phyloP scores from a whole-genome alignment of 35 echinoderm and acorn worm genomes.

The Lytechinus variegatus region DNA sequence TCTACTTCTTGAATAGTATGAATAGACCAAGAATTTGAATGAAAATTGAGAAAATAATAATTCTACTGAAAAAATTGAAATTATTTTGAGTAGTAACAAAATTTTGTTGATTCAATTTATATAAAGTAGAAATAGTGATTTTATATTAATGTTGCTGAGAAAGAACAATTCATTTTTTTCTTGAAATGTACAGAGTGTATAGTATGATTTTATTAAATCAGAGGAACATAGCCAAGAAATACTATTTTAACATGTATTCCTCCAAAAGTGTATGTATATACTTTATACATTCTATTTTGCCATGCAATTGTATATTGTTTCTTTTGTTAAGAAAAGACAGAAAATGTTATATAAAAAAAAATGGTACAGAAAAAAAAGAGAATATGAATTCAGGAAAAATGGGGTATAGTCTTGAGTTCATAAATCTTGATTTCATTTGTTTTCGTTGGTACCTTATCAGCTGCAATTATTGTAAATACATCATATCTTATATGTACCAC shows the following conservation, averaged over 20 bases:
- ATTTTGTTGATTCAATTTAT: constrained; percentile 11
- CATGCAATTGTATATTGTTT: constrained; percentile 57
- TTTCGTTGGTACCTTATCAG: constrained; percentile 49
- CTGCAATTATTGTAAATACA: constrained; percentile 56
- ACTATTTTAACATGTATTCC: constrained; percentile 55
- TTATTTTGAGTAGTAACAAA: neutral
- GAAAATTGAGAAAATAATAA: neutral
- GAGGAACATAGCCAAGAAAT: constrained; percentile 41
- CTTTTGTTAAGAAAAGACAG: constrained; percentile 45
- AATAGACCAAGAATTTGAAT: neutral
- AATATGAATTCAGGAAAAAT: constrained; percentile 4
- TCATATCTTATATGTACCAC: constrained; percentile 49
- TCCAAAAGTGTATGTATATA: constrained; percentile 49
- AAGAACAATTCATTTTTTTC: constrained; percentile 17
- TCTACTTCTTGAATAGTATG: neutral
- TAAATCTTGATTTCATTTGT: neutral
- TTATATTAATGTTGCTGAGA: constrained; percentile 4
- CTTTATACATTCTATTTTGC: constrained; percentile 59
- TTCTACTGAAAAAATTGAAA: neutral
- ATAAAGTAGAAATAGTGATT: constrained; percentile 7
- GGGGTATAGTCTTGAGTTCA: constrained; percentile 20
- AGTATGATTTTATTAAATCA: constrained; percentile 49
- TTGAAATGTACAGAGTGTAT: constrained; percentile 35
- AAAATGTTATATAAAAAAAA: neutral
- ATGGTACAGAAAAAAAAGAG: neutral